Conservation (phyloP, 1,140 invertebrate species). For the Lasioglossum albipes region DNA sequence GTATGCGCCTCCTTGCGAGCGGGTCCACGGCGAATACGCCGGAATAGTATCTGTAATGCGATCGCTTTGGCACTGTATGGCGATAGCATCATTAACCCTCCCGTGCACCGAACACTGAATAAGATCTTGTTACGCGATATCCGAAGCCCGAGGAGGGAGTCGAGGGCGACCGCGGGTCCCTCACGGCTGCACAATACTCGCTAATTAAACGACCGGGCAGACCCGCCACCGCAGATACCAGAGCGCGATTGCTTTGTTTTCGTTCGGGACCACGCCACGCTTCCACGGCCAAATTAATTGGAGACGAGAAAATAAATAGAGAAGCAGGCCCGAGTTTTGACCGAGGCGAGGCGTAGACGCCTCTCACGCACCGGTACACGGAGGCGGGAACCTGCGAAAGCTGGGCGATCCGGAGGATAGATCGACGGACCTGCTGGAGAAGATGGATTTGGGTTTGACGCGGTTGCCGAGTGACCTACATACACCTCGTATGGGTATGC, state of each 20-base stretch:
- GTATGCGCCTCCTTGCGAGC: slow-evolving; percentile 61
- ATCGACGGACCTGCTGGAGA: too few relatives aligned
- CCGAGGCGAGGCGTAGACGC: too few relatives aligned
- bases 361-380: too few relatives aligned
- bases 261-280: slow-evolving; percentile 72
- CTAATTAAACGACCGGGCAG: slow-evolving; percentile 78
- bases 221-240: slow-evolving; percentile 77
- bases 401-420: too few relatives aligned
- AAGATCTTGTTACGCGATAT: slow-evolving; percentile 80
- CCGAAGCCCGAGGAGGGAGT: slow-evolving; percentile 42
- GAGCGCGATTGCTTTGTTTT: slow-evolving; percentile 79
- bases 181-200: slow-evolving; percentile 74
- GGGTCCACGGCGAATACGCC: slow-evolving; percentile 60
- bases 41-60: slow-evolving; percentile 76
- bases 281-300: slow-evolving; percentile 77
- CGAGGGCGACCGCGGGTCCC: slow-evolving; percentile 26
- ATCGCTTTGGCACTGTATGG: slow-evolving; percentile 79
- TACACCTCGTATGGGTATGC: too few relatives aligned
- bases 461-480: too few relatives aligned
- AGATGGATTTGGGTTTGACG: too few relatives aligned
- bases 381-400: too few relatives aligned
- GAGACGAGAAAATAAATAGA: slow-evolving; percentile 71
- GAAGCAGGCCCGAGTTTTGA: slow-evolving; percentile 28
- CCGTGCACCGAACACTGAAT: slow-evolving; percentile 75
- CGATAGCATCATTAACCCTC: slow-evolving; percentile 80